Evolutionary conservation across 2,888 invertebrate genomes (phyloP).

Genomic region (Clepsis dumicolana): DNA sequence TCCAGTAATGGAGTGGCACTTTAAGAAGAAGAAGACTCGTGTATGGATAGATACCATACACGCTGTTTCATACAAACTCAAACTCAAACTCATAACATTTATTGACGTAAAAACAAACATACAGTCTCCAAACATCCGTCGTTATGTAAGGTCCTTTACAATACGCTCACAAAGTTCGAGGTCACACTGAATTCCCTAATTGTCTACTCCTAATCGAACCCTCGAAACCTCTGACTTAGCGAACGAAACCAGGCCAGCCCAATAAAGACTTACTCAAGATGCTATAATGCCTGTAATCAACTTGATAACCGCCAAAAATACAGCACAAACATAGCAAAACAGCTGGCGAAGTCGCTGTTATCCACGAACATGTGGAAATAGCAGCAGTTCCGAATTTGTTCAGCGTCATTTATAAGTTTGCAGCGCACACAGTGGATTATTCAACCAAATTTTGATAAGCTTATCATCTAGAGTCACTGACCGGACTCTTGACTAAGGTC

Average conservation of each 20-base stretch:
- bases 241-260: conserved; percentile 22
- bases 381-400: background rate
- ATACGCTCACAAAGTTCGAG: background rate
- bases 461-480: conserved; percentile 71
- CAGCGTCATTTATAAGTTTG: conserved; percentile 1
- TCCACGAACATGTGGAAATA: background rate
- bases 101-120: no score
- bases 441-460: conserved; percentile 49
- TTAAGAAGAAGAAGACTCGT: no score
- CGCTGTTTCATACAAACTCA: no score
- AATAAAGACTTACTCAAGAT: conserved; percentile 19
- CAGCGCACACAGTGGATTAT: conserved; percentile 19
- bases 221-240: conserved; percentile 12
- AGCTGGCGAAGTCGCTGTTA: background rate
- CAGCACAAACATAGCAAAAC: conserved; percentile 12
- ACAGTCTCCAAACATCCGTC: no score
- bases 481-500: conserved; percentile 75
- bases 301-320: conserved; percentile 27
- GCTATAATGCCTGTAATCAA: background rate
- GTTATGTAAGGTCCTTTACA: background rate
- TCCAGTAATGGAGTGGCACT: no score
- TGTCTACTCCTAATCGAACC: conserved; percentile 6
- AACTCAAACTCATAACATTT: no score
- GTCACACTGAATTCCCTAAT: conserved; percentile 3
- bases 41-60: no score